Base-by-base conservation (phyloP, 2,888 invertebrate species). In the Synanthedon andrenaeformis region DNA sequence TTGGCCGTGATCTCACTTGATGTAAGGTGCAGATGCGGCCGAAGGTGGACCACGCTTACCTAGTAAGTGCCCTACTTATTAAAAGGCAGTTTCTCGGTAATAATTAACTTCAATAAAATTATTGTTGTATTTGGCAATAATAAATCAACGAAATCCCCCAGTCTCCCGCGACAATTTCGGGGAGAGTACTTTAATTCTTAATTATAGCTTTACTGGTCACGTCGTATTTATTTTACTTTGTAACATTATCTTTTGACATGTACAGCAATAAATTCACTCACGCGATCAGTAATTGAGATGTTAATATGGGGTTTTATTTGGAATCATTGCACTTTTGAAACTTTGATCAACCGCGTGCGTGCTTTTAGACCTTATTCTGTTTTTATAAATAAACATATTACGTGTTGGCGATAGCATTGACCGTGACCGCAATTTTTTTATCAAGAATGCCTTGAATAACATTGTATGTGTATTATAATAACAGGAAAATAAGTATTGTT, bases 161-260 rank as follows among this genome's bases (percentile, higher is more conserved):
- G 68, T 68, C 70, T 55, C 66, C 70, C 63, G 75, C 70, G 76
- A 79, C 79, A 78, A 77, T 78, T 80, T 79, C 63, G 69, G 73
- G 70, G 75, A 74, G 73, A 76, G 71, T 70, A 69, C 63, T 82
- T 79, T 79, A 81, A 82, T 81, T 79, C 81, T 82, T 83, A 84
- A 82, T 84, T 80, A 82, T 81, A 72, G 74, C 64, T 68, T 72
- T 70, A 72, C 70, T 72, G 61, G 69, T 62, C 69, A 64, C 70
- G 70, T 70, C 71, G 72, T 79, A 75, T 78, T 82, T 78, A 81
- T 82, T 80, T 77, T 75, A 70, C 72, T 74, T 72, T 73, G 69
- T 66, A 63, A 78, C 81, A 73, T 76, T 76, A 75, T 80, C 70
- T 69, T 59, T 54, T 60, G 57, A 58, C 58, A 59, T 57, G 60